Conservation (phyloP, 2,113 vertebrate species). For the Deroptyus accipitrinus region DNA sequence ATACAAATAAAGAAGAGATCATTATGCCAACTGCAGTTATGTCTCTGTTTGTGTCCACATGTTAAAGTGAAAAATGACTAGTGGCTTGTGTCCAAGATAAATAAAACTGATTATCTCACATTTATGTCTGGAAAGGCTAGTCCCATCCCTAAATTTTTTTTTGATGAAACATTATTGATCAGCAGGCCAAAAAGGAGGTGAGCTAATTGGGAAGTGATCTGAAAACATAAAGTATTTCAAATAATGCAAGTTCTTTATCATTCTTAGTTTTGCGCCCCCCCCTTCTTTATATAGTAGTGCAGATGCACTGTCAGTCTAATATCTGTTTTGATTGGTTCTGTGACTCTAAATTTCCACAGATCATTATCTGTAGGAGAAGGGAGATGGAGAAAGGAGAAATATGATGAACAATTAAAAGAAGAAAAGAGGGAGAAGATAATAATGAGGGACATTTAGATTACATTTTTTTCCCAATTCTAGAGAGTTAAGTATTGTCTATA, state of each 20-base stretch:
- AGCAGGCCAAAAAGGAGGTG: not conserved
- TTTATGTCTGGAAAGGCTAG: not conserved
- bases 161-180: not conserved
- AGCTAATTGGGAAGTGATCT: not conserved
- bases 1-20: not conserved
- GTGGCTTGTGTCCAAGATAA: not conserved
- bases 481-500: not conserved
- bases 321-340: not conserved
- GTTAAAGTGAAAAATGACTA: not conserved
- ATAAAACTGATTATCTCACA: not conserved
- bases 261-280: not conserved
- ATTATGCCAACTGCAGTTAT: not conserved
- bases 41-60: not conserved
- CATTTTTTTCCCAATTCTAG: not conserved
- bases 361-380: not conserved
- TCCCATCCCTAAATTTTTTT: not conserved
- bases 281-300: not conserved
- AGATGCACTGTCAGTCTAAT: not conserved
- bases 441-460: not conserved
- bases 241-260: not conserved
- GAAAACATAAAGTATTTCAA: not conserved
- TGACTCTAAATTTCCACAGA: not conserved
- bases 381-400: not conserved
- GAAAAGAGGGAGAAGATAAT: not conserved
- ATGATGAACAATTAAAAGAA: not conserved